These are phyloP conservation scores for Sitobion miscanthi DNA, from an alignment of 1,140 invertebrate genomes.

Conservation along the genomic window DNA sequence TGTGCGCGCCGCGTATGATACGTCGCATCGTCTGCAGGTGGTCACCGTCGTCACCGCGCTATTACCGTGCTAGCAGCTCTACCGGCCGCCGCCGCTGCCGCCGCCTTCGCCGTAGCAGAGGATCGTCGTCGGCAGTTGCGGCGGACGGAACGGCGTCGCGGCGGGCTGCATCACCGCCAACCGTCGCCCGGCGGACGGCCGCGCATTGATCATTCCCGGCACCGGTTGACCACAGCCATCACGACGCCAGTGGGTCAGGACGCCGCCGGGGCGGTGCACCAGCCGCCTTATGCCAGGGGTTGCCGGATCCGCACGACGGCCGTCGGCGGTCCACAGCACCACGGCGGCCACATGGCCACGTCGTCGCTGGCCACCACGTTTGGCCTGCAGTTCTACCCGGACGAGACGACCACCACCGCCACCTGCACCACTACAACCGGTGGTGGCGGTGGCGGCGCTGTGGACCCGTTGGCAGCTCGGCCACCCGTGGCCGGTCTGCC, in stretches of 20 bases:
- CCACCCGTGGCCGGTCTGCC: constrained; percentile 54
- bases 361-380: constrained; percentile 58
- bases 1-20: neutral
- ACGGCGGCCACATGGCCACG: constrained; percentile 54
- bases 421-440: neutral
- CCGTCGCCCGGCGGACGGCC: neutral
- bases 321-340: constrained; percentile 46
- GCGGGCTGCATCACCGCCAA: constrained; percentile 3
- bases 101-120: neutral
- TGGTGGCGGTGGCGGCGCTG: constrained; percentile 1
- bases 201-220: constrained; percentile 31
- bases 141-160: neutral
- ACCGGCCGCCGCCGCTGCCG: neutral
- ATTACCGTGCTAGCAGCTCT: constrained; percentile 5
- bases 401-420: constrained; percentile 54
- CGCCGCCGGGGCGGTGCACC: constrained; percentile 58
- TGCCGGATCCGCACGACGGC: constrained; percentile 57
- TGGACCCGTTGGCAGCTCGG: constrained; percentile 32
- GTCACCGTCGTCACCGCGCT: neutral
- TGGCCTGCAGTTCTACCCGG: constrained; percentile 58
- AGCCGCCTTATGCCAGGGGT: constrained; percentile 58
- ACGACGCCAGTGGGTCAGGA: constrained; percentile 60
- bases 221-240: constrained; percentile 57
- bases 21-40: neutral
- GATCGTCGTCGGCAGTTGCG: neutral